Evolutionary conservation across 2,797 vertebrate species (phyloP), one percentile per base, ranked within the genome.

Genomic region (Ctenosaura bakeri): DNA sequence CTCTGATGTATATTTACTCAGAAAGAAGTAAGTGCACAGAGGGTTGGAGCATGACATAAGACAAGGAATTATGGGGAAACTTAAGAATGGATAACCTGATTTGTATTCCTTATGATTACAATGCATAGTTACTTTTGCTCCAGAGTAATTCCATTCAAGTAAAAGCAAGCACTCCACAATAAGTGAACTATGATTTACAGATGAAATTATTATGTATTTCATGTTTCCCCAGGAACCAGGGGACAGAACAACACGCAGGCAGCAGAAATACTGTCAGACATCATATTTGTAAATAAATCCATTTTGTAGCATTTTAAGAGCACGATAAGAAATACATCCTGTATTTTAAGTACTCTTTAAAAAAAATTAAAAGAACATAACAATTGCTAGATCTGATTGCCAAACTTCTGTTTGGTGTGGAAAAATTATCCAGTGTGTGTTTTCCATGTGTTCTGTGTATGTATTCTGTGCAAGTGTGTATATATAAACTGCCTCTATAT

Each of bases 351-450:
- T 2, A 89, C 85, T 6, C 82, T 91, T 87, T 62, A 94, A 64
- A 66, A 32, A 46, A 90, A 90, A 94, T 54, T 81, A 91, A 85
- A 89, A 62, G 83, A 1, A 16, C 56, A 88, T 93, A 85, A 94
- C 35, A 92, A 92, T 59, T 54, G 88, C 54, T n/a, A 74, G 90
- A 88, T 1, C 89, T 91, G 84, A 88, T 84, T 90, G 83, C 90
- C 79, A 84, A 91, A 54, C 74, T 89, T 88, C 59, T 89, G 52
- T 88, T 88, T 90, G 93, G 85, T 73, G 92, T 83, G n/a, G 76
- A 92, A 74, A 35, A 6, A 71, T 13, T 50, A 7, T 77, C 22
- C 42, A 46, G 3, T 77, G 76, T 42, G 9, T 9, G 16, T 38
- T 46, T 46, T 46, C 42, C 4, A 4, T 46, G 42, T 46, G 42